Conservation (phyloP, 2,888 invertebrate genomes). For the Rhagophthalmus giganteus region DNA sequence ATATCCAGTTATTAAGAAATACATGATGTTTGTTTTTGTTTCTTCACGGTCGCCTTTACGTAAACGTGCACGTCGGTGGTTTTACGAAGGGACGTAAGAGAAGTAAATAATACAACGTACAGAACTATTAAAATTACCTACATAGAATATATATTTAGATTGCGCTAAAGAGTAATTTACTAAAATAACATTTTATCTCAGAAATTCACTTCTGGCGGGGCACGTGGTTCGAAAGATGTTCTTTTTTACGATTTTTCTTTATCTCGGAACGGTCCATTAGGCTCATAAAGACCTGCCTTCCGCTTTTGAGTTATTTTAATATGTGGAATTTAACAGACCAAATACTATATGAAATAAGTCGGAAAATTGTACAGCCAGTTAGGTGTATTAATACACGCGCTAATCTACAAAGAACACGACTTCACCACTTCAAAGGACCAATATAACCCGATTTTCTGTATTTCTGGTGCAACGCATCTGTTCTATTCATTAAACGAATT, state of each 20-base stretch:
- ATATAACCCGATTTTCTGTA: slow-evolving; percentile 8
- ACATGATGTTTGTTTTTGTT: slow-evolving; percentile 7
- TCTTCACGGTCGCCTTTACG: slow-evolving; percentile 1
- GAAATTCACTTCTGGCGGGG: slow-evolving; percentile 31
- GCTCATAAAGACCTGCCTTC: slow-evolving; percentile 26
- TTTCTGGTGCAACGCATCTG: slow-evolving; percentile 7
- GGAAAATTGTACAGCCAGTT: slow-evolving; percentile 16
- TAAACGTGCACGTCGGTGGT: slow-evolving; percentile 1
- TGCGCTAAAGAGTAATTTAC: slow-evolving; percentile 32
- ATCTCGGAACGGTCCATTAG: slow-evolving; percentile 28
- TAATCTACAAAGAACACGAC: slow-evolving; percentile 19
- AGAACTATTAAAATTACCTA: neutral
- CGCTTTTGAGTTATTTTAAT: slow-evolving; percentile 30
- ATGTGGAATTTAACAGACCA: slow-evolving; percentile 24
- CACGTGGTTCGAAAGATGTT: slow-evolving; percentile 27
- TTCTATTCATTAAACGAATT: too few species aligned
- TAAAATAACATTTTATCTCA: slow-evolving; percentile 34
- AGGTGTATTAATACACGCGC: slow-evolving; percentile 14
- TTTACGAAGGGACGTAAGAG: neutral
- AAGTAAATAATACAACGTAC: slow-evolving; percentile 1
- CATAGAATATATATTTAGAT: slow-evolving; percentile 24
- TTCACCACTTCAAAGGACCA: slow-evolving; percentile 17
- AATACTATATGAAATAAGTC: slow-evolving; percentile 19
- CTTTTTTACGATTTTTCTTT: slow-evolving; percentile 32
- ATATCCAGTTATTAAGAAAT: slow-evolving; percentile 24